Conservation (phyloP, 2,797 vertebrate genomes). For the Anguilla megastoma region DNA sequence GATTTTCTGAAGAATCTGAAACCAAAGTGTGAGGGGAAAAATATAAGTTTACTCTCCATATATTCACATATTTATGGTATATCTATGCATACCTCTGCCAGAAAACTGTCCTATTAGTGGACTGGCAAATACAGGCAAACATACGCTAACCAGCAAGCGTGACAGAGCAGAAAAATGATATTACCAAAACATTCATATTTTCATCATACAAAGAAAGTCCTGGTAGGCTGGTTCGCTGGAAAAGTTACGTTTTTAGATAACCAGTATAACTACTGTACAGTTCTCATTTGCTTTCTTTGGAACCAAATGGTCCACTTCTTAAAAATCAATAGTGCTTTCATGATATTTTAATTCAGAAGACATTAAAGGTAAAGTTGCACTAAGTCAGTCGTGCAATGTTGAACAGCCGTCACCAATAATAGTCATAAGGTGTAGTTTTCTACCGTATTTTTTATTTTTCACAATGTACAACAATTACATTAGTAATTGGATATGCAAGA, state of each 20-base stretch:
- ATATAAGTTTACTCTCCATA: background rate
- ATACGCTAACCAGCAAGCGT: background rate
- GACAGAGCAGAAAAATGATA: background rate
- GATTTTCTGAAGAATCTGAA: constrained; percentile 55
- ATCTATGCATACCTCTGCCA: background rate
- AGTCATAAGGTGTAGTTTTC: too few relatives aligned
- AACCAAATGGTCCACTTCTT: background rate
- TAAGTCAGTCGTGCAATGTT: too few relatives aligned
- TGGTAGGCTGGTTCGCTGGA: background rate
- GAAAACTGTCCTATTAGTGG: background rate
- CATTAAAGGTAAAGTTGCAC: background rate
- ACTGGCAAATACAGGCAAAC: background rate
- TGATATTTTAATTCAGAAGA: background rate
- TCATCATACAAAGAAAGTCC: background rate
- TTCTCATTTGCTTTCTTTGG: background rate
- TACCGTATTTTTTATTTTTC: background rate
- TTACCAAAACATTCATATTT: background rate
- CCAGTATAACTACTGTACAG: background rate
- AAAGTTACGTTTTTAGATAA: background rate
- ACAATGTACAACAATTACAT: too few relatives aligned
- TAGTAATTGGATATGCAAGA: too few relatives aligned
- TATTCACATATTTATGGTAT: background rate
- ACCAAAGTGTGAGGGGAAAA: constrained; percentile 15
- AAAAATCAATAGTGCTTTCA: background rate
- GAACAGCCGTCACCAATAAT: too few relatives aligned